These are phyloP conservation scores for Pheosia gnoma DNA, from an alignment of 2,888 invertebrate species.

Conservation along the genomic window DNA sequence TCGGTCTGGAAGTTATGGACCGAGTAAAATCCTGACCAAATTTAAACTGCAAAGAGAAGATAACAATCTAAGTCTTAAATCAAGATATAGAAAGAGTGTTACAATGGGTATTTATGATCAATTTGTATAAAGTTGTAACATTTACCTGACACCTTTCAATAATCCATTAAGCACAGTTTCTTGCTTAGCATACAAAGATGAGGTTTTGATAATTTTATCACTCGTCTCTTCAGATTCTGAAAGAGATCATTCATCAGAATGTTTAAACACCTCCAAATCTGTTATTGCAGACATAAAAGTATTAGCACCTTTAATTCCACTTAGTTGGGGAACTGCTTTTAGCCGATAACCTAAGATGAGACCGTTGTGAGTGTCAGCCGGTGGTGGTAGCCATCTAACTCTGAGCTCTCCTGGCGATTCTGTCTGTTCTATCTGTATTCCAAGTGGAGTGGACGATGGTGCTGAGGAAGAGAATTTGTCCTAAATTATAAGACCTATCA, in stretches of 20 bases:
- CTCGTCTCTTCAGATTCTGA: slow-evolving; percentile 70
- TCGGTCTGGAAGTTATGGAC: no score
- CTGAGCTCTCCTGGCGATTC: slow-evolving; percentile 73
- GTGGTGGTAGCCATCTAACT: slow-evolving; percentile 77
- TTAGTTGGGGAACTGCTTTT: slow-evolving; percentile 70
- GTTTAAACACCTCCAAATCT: not conserved
- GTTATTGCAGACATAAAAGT: not conserved
- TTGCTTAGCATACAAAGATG: slow-evolving; percentile 75
- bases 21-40: no score
- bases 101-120: not conserved
- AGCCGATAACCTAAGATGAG: slow-evolving; percentile 72
- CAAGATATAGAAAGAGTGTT: no score
- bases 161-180: slow-evolving; percentile 76
- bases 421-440: slow-evolving; percentile 76
- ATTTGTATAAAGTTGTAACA: not conserved
- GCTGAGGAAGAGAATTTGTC: slow-evolving; percentile 42
- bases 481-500: no score
- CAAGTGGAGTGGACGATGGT: slow-evolving; percentile 73
- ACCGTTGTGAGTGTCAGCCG: slow-evolving; percentile 75
- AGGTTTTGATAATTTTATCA: slow-evolving; percentile 73
- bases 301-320: slow-evolving; percentile 64
- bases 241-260: slow-evolving; percentile 4
- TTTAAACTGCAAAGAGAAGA: no score
- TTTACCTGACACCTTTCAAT: slow-evolving; percentile 82
- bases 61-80: no score